Evolutionary conservation across 2,113 vertebrate genomes (phyloP), one percentile per base, ranked within the genome.

Genomic region (Phylloscopus whistleri): DNA sequence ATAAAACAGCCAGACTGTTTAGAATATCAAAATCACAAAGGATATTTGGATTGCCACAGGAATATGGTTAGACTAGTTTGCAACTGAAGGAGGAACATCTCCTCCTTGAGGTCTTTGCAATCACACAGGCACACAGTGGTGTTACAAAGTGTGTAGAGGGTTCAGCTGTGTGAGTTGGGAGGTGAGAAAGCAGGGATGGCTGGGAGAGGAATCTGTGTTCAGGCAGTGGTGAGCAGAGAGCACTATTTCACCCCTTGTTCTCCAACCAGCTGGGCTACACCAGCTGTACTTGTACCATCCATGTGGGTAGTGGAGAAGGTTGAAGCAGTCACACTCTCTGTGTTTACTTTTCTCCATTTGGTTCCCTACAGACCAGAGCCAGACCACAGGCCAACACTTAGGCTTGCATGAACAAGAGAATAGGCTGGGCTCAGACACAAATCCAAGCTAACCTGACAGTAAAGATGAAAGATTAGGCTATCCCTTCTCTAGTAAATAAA

Each of bases 111-210:
- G 23, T 39, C 58, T 59, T 90, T 84, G 46, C 14, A 62, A 19
- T 39, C 33, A 64, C 5, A 7, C 11, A 63, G 35, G 69, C 87
- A 66, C 22, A 31, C 0, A 1, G 23, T 1, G 1, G 5, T 0
- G 0, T 10, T 75, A 16, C 18, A 43, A 55, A 76, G 27, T 8
- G 17, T 23, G 10, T 20, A 48, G 35, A 39, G 10, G 1, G 3
- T 51, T 44, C 20, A 55, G 1, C 16, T 15, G 6, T 14, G 1
- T 5, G 4, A 37, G 16, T 2, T 51, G 51, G 4, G 33, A 46
- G 7, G 7, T 55, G 37, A 77, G 12, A 46, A 67, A 13, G 30
- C 59, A 62, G 7, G 5, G 26, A 20, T 26, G 43, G 10, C 48
- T 58, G 28, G 18, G 17, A 27, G 6, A 74, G 23, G 28, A 88